Conservation (phyloP, 2,797 vertebrate species). For the Pangasius sanitwongsei region DNA sequence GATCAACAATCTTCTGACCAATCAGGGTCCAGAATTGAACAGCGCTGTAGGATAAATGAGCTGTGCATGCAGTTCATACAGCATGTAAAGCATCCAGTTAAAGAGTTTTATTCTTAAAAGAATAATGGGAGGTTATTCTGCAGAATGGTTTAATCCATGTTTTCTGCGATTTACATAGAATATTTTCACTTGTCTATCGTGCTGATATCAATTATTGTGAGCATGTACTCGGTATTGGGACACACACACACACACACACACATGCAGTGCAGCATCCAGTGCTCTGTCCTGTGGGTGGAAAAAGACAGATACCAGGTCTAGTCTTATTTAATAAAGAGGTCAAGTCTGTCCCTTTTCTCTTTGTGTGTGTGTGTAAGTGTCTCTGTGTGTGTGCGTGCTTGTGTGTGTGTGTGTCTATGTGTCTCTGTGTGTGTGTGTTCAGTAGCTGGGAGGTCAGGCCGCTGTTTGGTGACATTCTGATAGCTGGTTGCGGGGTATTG, state of each 20-base stretch:
- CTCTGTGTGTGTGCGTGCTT: background rate
- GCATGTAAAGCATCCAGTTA: background rate
- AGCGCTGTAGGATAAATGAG: no score
- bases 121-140: background rate
- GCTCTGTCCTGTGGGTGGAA: background rate
- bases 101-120: background rate
- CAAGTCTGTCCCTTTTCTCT: slow-evolving; percentile 45
- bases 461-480: slow-evolving; percentile 40
- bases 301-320: slow-evolving; percentile 49
- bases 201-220: background rate
- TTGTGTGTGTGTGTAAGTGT: slow-evolving; percentile 17
- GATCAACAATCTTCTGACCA: background rate
- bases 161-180: background rate
- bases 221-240: background rate
- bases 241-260: background rate
- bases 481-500: slow-evolving; percentile 4
- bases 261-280: no score
- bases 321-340: slow-evolving; percentile 63
- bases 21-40: background rate
- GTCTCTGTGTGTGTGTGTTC: slow-evolving; percentile 2
- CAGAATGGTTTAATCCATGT: background rate
- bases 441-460: slow-evolving; percentile 41
- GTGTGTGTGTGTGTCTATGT: background rate
- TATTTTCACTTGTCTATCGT: background rate
- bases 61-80: no score